phyloP scores from a whole-genome alignment of 1,140 invertebrate genomes.

The Monomorium pharaonis region DNA sequence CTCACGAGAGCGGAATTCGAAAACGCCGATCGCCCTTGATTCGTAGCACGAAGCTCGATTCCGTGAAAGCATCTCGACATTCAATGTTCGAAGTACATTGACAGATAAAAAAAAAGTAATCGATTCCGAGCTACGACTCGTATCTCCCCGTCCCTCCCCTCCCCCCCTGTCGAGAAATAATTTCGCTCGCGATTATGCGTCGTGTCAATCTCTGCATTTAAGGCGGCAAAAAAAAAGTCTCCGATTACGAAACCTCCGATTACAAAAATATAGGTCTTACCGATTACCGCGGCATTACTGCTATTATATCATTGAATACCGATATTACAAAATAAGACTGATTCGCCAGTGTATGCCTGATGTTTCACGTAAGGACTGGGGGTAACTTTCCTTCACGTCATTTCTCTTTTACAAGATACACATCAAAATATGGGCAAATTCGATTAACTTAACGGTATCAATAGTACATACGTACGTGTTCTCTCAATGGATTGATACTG shows the following conservation, averaged over 20 bases:
- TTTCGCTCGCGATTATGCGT: neutral
- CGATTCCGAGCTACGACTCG: neutral
- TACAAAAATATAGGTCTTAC: neutral
- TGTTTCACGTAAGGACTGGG: neutral
- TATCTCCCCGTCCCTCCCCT: too few relatives aligned
- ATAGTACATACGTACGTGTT: too few relatives aligned
- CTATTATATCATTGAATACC: neutral
- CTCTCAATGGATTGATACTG: neutral
- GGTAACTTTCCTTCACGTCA: neutral
- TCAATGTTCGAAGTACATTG: neutral
- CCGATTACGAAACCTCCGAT: neutral
- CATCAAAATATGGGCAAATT: neutral
- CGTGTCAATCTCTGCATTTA: neutral
- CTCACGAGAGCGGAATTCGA: constrained; percentile 19
- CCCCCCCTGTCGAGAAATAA: neutral
- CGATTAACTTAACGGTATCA: neutral
- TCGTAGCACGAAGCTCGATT: neutral
- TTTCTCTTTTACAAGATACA: neutral
- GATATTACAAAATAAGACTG: neutral
- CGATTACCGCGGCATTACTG: neutral
- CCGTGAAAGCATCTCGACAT: neutral
- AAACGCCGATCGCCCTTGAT: constrained; percentile 36
- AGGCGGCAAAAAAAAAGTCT: neutral
- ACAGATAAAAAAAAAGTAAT: neutral
- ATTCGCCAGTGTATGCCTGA: neutral